Evolutionary conservation across 2,113 vertebrate species (phyloP).

Genomic region (Pithys albifrons): DNA sequence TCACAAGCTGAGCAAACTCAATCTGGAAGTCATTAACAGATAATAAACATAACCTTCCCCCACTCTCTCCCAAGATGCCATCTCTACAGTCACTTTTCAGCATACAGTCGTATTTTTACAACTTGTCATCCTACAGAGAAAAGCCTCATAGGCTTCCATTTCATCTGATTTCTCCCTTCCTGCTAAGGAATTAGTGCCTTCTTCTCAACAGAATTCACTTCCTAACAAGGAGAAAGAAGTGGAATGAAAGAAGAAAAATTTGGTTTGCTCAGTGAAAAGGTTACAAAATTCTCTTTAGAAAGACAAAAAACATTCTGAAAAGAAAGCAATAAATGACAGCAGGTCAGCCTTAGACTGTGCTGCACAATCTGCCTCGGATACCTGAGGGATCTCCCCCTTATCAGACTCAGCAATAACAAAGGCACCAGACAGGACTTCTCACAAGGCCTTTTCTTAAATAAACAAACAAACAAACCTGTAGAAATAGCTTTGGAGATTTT

Average conservation of each 20-base stretch:
- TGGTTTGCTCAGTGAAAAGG: not conserved
- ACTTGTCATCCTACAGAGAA: constrained; percentile 31
- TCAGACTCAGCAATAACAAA: not conserved
- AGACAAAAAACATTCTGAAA: not conserved
- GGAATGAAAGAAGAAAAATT: not conserved
- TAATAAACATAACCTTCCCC: constrained; percentile 68
- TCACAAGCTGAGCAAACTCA: constrained; percentile 46
- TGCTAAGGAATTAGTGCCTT: not conserved
- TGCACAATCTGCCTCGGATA: not conserved
- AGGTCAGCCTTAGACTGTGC: not conserved
- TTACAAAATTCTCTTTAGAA: not conserved
- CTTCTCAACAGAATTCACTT: not conserved
- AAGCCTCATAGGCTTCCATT: constrained; percentile 4
- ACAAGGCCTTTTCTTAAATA: not conserved
- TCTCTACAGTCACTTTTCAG: constrained; percentile 58
- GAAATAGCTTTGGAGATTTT: not conserved
- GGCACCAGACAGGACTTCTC: not conserved
- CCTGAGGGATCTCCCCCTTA: not conserved
- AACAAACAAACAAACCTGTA: not conserved
- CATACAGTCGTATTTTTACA: constrained; percentile 41
- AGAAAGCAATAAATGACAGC: not conserved
- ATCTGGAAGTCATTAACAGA: constrained; percentile 72
- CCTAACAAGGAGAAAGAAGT: not conserved
- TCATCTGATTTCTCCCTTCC: not conserved
- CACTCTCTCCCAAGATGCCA: constrained; percentile 53